Evolutionary conservation across 1,140 invertebrate species (phyloP), one percentile per base, ranked within the genome.

Genomic region (Bilobella aurantiaca): DNA sequence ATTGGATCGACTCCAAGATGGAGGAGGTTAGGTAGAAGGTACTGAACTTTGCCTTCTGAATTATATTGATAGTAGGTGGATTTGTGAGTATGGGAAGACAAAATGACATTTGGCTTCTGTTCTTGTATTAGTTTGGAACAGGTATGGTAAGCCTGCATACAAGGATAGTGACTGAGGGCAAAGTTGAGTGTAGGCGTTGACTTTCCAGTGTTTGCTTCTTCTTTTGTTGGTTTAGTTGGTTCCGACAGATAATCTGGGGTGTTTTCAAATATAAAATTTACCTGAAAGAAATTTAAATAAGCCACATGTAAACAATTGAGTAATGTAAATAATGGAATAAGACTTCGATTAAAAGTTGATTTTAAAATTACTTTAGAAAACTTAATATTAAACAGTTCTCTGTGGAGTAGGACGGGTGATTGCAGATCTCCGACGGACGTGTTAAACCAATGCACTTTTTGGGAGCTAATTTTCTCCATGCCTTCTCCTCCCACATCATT

Each of bases 401-500:
- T 8, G 12, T 23, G 49, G 25, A 14, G 23, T 16, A 53, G 21
- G 25, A 53, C 49, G 25, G 49, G 49, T 16, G 49, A 53, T 5
- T 69, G 64, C 14, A 86, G 81, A 69, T 87, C 85, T 53, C 81
- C 81, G 76, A 90, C 94, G 64, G 86, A 82, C 73, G 82, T 82
- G 69, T 88, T 83, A 78, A 93, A 97, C 75, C 89, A 83, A 30
- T 82, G 78, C 25, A 90, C 76, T 78, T 92, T 91, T 49, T 84
- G 79, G 31, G 78, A 73, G 46, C 84, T 87, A 42, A 93, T 83
- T 65, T 81, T 78, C 76, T 93, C 88, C 74, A 83, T 69, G 1
- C 74, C 85, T 78, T 97, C 93, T 28, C 93, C 93, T 27, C 93
- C 93, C 71, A 96, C 91, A 75, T 97, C 93, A 80, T 96, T 96